phyloP scores from a whole-genome alignment of 2,888 invertebrate genomes.

The Penaeus monodon region DNA sequence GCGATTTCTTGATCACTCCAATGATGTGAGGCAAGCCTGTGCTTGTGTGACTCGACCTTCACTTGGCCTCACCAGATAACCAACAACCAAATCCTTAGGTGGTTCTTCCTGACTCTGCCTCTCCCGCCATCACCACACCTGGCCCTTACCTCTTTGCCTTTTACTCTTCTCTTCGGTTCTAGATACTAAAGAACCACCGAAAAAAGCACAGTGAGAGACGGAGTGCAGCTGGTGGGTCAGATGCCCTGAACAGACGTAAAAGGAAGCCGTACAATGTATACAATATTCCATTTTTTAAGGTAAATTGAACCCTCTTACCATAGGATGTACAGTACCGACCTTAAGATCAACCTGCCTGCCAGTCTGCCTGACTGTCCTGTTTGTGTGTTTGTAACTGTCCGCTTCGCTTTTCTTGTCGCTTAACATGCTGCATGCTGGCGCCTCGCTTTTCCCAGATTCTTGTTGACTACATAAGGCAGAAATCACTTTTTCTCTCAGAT shows the following conservation, averaged over 20 bases:
- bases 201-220: constrained; percentile 98
- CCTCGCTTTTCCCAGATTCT: no score
- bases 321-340: constrained; percentile 53
- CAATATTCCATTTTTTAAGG: constrained; percentile 99
- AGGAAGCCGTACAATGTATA: constrained; percentile 93
- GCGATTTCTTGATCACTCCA: constrained; percentile 1
- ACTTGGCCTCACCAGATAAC: constrained; percentile 37
- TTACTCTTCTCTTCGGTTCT: constrained; percentile 78
- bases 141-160: constrained; percentile 55
- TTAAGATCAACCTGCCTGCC: constrained; percentile 31
- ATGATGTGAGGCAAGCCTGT: constrained; percentile 62
- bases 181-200: constrained; percentile 99
- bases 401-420: constrained; percentile 3
- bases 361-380: constrained; percentile 37
- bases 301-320: constrained; percentile 73
- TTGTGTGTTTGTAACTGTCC: constrained; percentile 44
- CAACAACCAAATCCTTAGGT: constrained; percentile 1
- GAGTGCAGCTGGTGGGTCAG: constrained; percentile 95
- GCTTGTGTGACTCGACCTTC: constrained; percentile 33
- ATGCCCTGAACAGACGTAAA: constrained; percentile 79
- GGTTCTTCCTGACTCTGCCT: constrained; percentile 46
- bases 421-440: no score
- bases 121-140: constrained; percentile 57
- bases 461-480: background rate
- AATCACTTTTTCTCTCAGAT: background rate